phyloP scores from a whole-genome alignment of 1,140 invertebrate species.

The Battus philenor region DNA sequence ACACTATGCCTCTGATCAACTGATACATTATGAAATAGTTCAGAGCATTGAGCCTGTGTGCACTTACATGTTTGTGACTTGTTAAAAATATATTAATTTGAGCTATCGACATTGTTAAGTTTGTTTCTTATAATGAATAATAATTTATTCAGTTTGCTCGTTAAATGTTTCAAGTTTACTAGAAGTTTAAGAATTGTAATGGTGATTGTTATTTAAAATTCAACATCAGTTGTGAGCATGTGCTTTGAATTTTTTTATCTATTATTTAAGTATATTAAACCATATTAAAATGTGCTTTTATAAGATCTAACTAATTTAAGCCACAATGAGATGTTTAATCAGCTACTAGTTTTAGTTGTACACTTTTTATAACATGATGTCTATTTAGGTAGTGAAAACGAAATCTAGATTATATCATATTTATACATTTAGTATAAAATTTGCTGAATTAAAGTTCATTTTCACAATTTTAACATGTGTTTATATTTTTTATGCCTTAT shows the following conservation, averaged over 20 bases:
- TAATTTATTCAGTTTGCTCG: constrained; percentile 75
- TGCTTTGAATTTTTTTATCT: constrained; percentile 72
- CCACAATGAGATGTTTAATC: constrained; percentile 74
- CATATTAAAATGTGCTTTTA: constrained; percentile 73
- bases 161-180: constrained; percentile 76
- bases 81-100: constrained; percentile 73
- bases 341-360: constrained; percentile 75
- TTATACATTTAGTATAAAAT: constrained; percentile 76
- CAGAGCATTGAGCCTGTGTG: constrained; percentile 41
- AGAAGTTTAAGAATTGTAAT: constrained; percentile 70
- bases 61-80: constrained; percentile 51
- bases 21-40: constrained; percentile 49
- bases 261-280: constrained; percentile 74
- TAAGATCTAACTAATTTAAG: constrained; percentile 73
- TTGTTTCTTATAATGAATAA: constrained; percentile 75
- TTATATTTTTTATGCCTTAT: constrained; percentile 30
- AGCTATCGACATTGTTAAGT: constrained; percentile 75
- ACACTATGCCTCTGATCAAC: too few relatives aligned
- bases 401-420: constrained; percentile 75
- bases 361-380: constrained; percentile 76
- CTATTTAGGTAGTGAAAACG: constrained; percentile 74
- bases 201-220: constrained; percentile 68
- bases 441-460: constrained; percentile 76
- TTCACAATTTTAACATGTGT: constrained; percentile 70
- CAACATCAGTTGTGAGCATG: constrained; percentile 67